phyloP scores from a whole-genome alignment of 1,140 invertebrate species.

The Plodia interpunctella region DNA sequence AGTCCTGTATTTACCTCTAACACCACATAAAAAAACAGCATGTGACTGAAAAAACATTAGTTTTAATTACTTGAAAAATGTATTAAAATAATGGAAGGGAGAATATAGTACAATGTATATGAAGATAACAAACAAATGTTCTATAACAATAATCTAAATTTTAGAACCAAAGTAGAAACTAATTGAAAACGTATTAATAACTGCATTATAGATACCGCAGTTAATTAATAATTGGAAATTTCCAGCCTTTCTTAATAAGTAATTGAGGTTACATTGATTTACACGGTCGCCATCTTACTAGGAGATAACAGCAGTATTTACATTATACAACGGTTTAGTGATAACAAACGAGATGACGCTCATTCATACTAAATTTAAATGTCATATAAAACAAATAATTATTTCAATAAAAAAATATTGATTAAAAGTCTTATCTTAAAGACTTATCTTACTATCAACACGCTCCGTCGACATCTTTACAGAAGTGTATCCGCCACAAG shows the following conservation, averaged over 20 bases:
- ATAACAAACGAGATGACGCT: constrained; percentile 43
- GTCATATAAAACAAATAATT: constrained; percentile 10
- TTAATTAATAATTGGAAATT: constrained; percentile 59
- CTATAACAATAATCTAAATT: too few species aligned
- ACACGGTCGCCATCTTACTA: constrained; percentile 56
- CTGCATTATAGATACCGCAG: background rate
- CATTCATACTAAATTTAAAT: constrained; percentile 35
- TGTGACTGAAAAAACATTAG: too few species aligned
- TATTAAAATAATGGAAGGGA: too few species aligned
- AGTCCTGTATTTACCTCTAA: too few species aligned
- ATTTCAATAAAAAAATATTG: background rate
- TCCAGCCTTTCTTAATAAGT: constrained; percentile 68
- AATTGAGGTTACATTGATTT: constrained; percentile 74
- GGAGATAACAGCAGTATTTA: constrained; percentile 63
- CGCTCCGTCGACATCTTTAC: too few species aligned
- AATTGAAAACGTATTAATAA: background rate
- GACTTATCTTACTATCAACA: too few species aligned
- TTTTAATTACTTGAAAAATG: too few species aligned
- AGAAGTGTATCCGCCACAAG: too few species aligned
- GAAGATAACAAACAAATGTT: too few species aligned
- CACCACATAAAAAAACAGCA: too few species aligned
- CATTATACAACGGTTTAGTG: constrained; percentile 37
- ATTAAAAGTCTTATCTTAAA: too few species aligned
- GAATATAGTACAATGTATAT: too few species aligned
- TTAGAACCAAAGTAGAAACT: background rate